phyloP scores from a whole-genome alignment of 1,140 invertebrate genomes.

The Caenorhabditis inopinata region DNA sequence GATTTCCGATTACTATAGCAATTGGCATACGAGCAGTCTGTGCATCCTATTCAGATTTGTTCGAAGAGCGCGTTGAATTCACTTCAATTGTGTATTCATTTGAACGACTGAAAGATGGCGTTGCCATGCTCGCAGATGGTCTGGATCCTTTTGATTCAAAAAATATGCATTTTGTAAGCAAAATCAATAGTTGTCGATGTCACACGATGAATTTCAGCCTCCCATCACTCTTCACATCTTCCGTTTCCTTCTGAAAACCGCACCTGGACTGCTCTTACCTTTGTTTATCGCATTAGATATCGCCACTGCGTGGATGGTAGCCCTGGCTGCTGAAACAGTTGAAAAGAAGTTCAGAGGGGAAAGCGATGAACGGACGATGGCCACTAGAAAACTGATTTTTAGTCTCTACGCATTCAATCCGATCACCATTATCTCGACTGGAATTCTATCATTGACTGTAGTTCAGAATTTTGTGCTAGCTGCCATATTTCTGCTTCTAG shows the following conservation, averaged over 20 bases:
- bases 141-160: constrained; percentile 56
- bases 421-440: constrained; percentile 83
- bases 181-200: not conserved
- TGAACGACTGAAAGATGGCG: constrained; percentile 52
- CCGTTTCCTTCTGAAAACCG: not conserved
- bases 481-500: constrained; percentile 73
- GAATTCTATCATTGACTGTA: constrained; percentile 85
- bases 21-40: not conserved
- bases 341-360: not conserved
- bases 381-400: constrained; percentile 62
- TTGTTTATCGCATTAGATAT: not conserved
- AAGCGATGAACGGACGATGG: not conserved
- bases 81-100: constrained; percentile 54
- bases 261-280: not conserved
- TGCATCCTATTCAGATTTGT: constrained; percentile 37
- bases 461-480: constrained; percentile 82
- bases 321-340: not conserved
- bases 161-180: constrained; percentile 54
- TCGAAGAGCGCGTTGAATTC: constrained; percentile 47
- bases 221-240: constrained; percentile 53
- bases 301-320: not conserved
- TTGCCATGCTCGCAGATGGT: constrained; percentile 47
- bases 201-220: constrained; percentile 42
- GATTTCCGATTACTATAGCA: not conserved
- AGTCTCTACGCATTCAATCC: constrained; percentile 88